Conservation (phyloP, 1,140 invertebrate genomes). For the Adelges cooleyi region DNA sequence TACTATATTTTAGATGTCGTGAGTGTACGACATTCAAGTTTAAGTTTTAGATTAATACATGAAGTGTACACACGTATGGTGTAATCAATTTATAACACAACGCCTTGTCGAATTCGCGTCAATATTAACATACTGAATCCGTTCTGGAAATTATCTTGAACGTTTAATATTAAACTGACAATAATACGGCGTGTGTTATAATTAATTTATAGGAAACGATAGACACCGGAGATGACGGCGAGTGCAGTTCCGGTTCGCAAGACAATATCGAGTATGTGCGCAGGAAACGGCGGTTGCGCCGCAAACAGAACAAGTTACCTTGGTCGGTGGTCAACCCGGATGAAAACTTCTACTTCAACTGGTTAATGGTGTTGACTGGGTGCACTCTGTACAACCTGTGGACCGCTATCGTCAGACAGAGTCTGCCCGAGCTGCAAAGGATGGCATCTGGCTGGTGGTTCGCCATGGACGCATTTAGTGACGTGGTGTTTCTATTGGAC, state of each 20-base stretch:
- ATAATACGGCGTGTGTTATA: too few species aligned
- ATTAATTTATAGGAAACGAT: slow-evolving; percentile 46
- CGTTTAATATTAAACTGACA: too few species aligned
- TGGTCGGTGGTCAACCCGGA: slow-evolving; percentile 86
- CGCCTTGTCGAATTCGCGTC: too few species aligned
- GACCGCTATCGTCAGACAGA: slow-evolving; percentile 88
- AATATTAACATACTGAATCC: too few species aligned
- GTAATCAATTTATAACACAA: too few species aligned
- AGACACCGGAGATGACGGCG: slow-evolving; percentile 43
- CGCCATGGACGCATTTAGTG: slow-evolving; percentile 67
- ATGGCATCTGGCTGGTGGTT: slow-evolving; percentile 62
- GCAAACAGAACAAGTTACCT: slow-evolving; percentile 52
- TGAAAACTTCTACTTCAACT: slow-evolving; percentile 90
- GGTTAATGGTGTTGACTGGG: slow-evolving; percentile 76
- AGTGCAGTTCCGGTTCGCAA: slow-evolving; percentile 39
- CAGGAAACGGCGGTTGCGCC: slow-evolving; percentile 47
- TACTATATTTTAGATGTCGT: too few species aligned
- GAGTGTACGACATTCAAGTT: too few species aligned
- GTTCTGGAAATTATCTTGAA: too few species aligned
- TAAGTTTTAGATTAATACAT: too few species aligned
- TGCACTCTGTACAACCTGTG: slow-evolving; percentile 91
- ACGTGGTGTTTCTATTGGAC: slow-evolving; percentile 76
- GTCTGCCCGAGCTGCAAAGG: slow-evolving; percentile 77
- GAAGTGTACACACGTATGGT: too few species aligned
- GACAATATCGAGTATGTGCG: slow-evolving; percentile 38